A percentile compares a stretch with the other conserved stretches of the same genome.
phyloP scores from a whole-genome alignment of 2,888 invertebrate genomes.

The Ectobius pallidus region DNA sequence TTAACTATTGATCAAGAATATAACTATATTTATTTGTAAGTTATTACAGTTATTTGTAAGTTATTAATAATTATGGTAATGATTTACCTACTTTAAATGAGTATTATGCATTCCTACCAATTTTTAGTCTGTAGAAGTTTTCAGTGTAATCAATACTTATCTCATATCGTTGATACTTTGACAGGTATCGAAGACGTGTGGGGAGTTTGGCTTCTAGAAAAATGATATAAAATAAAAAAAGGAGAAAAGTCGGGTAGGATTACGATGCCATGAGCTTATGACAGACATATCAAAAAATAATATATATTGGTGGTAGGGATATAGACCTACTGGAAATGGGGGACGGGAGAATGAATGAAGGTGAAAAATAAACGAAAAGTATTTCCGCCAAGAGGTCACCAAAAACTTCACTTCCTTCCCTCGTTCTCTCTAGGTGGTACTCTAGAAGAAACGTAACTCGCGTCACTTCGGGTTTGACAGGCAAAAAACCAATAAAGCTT shows the following conservation, averaged over 20 bases:
- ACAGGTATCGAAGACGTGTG: no score
- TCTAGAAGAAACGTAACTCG: not conserved
- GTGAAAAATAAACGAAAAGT: not conserved
- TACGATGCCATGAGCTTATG: not conserved
- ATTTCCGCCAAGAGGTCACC: slow-evolving; percentile 21
- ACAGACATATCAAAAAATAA: slow-evolving; percentile 19
- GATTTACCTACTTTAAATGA: no score
- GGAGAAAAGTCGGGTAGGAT: not conserved
- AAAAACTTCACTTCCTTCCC: slow-evolving; percentile 4
- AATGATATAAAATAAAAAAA: not conserved
- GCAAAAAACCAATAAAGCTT: slow-evolving; percentile 22
- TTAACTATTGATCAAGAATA: no score
- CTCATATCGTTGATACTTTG: no score
- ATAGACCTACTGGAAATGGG: no score
- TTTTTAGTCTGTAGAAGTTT: no score
- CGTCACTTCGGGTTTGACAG: slow-evolving; percentile 23
- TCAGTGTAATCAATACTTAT: no score
- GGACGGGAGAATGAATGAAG: not conserved
- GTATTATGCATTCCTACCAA: no score
- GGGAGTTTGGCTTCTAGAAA: no score
- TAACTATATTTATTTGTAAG: no score
- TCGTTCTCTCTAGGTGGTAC: not conserved
- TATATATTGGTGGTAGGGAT: slow-evolving; percentile 2
- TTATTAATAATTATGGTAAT: no score
- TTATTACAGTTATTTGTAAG: no score